phyloP scores from a whole-genome alignment of 2,888 invertebrate species.

The Machimus atricapillus region DNA sequence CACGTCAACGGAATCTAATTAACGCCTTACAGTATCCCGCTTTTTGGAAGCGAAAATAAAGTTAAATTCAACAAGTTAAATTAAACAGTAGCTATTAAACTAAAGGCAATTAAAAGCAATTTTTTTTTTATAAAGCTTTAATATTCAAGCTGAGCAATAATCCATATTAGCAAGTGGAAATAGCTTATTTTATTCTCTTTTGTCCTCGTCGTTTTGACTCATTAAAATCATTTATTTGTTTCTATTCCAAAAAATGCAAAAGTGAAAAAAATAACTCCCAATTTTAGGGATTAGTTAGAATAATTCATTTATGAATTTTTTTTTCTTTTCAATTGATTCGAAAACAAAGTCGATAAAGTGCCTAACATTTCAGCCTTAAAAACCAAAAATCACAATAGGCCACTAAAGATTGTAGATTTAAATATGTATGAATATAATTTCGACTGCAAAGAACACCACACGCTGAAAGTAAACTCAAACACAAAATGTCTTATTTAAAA shows the following conservation, averaged over 20 bases:
- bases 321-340: too few species aligned
- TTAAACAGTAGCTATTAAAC: background rate
- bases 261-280: background rate
- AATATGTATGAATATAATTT: too few species aligned
- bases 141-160: background rate
- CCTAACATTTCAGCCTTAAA: too few species aligned
- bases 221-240: background rate
- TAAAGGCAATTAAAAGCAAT: background rate
- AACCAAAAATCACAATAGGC: too few species aligned
- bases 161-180: background rate
- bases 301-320: too few species aligned
- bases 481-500: too few species aligned
- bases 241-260: background rate
- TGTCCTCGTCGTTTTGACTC: background rate
- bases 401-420: too few species aligned
- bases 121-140: background rate
- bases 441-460: too few species aligned
- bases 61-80: background rate
- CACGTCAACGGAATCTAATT: background rate
- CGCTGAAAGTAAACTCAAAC: too few species aligned
- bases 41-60: background rate
- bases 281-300: too few species aligned
- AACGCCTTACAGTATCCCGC: background rate
- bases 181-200: background rate
- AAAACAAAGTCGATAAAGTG: too few species aligned